A percentile compares a stretch with the other conserved stretches of the same genome.
phyloP scores from a whole-genome alignment of 2,888 invertebrate genomes.

The Hemithea aestivaria region DNA sequence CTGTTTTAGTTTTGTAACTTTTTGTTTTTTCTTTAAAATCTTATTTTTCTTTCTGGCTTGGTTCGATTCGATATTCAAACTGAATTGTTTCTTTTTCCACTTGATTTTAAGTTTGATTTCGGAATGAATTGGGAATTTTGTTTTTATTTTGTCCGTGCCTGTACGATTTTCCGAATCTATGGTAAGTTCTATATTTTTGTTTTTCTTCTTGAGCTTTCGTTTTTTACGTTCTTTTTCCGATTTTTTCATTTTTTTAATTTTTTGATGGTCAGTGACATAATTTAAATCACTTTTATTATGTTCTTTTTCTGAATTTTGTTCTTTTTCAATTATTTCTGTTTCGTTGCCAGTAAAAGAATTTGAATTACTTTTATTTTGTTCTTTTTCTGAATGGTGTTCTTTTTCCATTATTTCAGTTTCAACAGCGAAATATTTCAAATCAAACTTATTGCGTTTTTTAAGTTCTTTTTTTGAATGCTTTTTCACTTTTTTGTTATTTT shows the following conservation, averaged over 20 bases:
- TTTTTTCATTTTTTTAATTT: neutral
- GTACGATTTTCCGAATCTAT: constrained; percentile 18
- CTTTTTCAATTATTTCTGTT: too few relatives aligned
- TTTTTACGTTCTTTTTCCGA: constrained; percentile 2
- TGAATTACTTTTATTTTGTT: too few relatives aligned
- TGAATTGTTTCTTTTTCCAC: constrained; percentile 40
- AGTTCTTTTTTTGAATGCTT: constrained; percentile 1
- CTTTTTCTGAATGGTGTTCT: too few relatives aligned
- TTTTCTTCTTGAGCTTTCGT: constrained; percentile 14
- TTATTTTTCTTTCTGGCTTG: constrained; percentile 16
- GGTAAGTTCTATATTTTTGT: constrained; percentile 19
- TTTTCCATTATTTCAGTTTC: too few relatives aligned
- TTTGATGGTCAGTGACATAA: neutral
- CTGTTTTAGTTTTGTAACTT: constrained; percentile 39
- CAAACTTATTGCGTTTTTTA: constrained; percentile 5
- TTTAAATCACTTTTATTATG: too few relatives aligned
- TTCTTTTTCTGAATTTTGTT: too few relatives aligned
- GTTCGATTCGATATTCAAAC: constrained; percentile 39
- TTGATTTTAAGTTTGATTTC: constrained; percentile 50
- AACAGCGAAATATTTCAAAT: too few relatives aligned
- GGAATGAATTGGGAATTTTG: constrained; percentile 33
- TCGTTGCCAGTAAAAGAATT: too few relatives aligned
- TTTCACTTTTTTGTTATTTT: neutral
- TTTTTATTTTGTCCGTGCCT: constrained; percentile 18
- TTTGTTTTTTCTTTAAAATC: constrained; percentile 3